phyloP scores from a whole-genome alignment of 2,888 invertebrate species.

The Drosophila borborema region DNA sequence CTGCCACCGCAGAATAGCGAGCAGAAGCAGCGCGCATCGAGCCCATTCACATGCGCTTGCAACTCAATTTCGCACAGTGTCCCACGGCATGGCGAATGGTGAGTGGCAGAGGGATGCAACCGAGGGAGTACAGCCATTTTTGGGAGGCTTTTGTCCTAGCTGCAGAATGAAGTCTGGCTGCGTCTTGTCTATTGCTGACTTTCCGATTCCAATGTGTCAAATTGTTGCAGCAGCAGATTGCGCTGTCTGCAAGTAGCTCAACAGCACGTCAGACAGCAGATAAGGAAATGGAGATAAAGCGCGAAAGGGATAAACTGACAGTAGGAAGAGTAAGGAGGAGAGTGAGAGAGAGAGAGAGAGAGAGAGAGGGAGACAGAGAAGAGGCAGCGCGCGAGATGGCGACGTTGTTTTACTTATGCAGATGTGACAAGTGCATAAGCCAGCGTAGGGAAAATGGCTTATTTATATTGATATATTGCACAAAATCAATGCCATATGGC shows the following conservation, averaged over 20 bases:
- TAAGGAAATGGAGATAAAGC: constrained; percentile 19
- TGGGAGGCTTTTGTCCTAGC: constrained; percentile 42
- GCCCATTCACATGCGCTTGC: constrained; percentile 44
- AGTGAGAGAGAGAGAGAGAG: not conserved
- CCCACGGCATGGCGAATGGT: constrained; percentile 16
- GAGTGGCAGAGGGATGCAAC: not conserved
- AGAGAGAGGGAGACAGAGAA: not conserved
- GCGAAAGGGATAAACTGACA: not conserved
- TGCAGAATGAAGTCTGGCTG: constrained; percentile 29
- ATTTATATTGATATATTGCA: constrained; percentile 75
- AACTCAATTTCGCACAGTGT: constrained; percentile 61
- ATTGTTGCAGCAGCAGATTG: constrained; percentile 73
- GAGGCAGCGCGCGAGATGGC: not conserved
- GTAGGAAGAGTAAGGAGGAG: not conserved
- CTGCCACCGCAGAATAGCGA: constrained; percentile 26
- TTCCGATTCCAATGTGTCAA: constrained; percentile 72
- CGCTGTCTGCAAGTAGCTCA: constrained; percentile 57
- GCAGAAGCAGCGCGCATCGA: not conserved
- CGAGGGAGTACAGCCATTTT: constrained; percentile 19
- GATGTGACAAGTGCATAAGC: constrained; percentile 77
- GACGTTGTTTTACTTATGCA: constrained; percentile 53
- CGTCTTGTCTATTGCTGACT: constrained; percentile 68
- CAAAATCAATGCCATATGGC: constrained; percentile 70
- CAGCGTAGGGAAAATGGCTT: constrained; percentile 62
- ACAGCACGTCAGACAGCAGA: constrained; percentile 22